A percentile compares a stretch with the other conserved stretches of the same genome.
Evolutionary conservation across 1,140 invertebrate genomes (phyloP).

Genomic region (Oncopodura yosiiana): DNA sequence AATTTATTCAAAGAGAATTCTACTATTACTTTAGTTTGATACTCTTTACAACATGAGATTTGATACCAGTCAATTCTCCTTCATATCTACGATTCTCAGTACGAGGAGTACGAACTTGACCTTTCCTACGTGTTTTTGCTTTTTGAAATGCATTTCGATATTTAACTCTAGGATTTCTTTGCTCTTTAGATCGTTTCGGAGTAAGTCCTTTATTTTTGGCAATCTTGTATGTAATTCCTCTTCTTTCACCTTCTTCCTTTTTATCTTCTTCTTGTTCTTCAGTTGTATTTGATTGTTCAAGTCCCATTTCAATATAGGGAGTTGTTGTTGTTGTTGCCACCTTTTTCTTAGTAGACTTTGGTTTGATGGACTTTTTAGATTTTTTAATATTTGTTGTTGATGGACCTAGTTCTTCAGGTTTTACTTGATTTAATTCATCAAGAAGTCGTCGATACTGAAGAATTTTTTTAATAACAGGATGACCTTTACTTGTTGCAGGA

Average conservation of each 20-base stretch:
- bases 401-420: conserved; percentile 55
- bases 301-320: conserved; percentile 30
- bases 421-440: conserved; percentile 57
- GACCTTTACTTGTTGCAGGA: conserved; percentile 47
- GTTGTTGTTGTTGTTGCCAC: conserved; percentile 36
- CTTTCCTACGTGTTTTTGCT: conserved; percentile 78
- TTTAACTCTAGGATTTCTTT: conserved; percentile 85
- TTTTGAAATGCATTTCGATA: conserved; percentile 82
- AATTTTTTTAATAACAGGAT: conserved; percentile 75
- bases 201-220: conserved; percentile 90
- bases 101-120: conserved; percentile 63
- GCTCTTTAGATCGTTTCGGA: conserved; percentile 76
- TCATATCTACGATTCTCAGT: conserved; percentile 68
- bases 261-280: conserved; percentile 32
- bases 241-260: conserved; percentile 48
- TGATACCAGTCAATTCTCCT: conserved; percentile 86
- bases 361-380: conserved; percentile 27
- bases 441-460: conserved; percentile 67
- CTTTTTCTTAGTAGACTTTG: conserved; percentile 36
- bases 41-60: conserved; percentile 70
- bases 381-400: too few relatives aligned
- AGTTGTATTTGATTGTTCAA: conserved; percentile 38
- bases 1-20: too few relatives aligned
- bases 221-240: conserved; percentile 84
- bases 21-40: conserved; percentile 64